Percentiles rank a stretch among this genome's conserved stretches.
Conservation (phyloP, 2,797 vertebrate genomes). For the Melanogrammus aeglefinus region DNA sequence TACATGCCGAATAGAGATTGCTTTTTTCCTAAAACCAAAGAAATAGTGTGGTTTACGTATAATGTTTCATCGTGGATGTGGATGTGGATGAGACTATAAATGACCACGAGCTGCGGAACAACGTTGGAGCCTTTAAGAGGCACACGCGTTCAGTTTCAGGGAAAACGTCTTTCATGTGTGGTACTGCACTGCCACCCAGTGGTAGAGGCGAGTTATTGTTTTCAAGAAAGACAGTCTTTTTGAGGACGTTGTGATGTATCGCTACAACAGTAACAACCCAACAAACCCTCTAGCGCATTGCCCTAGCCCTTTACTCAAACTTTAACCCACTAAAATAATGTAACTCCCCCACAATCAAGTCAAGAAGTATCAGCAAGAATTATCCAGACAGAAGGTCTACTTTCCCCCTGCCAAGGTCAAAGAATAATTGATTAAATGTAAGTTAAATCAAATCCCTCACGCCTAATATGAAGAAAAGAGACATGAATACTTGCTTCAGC, state of each 20-base stretch:
- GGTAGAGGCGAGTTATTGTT: conserved; percentile 26
- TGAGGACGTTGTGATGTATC: conserved; percentile 77
- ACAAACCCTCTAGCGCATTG: conserved; percentile 62
- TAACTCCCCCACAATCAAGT: conserved; percentile 51
- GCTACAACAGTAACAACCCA: conserved; percentile 66
- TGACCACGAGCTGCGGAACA: neutral
- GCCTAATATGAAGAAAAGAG: conserved; percentile 26
- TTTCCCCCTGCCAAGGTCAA: conserved; percentile 47
- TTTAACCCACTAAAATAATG: conserved; percentile 59
- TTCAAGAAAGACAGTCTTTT: conserved; percentile 28
- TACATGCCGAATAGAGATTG: conserved; percentile 31
- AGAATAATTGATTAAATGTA: conserved; percentile 56
- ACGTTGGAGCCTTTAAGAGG: neutral
- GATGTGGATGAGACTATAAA: neutral
- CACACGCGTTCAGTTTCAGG: neutral
- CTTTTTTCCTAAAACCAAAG: conserved; percentile 22
- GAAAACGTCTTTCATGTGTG: conserved; percentile 46
- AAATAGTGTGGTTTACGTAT: neutral
- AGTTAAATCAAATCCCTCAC: conserved; percentile 47
- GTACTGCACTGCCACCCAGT: conserved; percentile 72
- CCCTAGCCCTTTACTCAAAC: conserved; percentile 50
- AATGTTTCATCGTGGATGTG: neutral
- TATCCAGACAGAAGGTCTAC: conserved; percentile 30
- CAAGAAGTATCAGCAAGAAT: conserved; percentile 56
- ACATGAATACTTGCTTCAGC: conserved; percentile 40